These are phyloP conservation scores for Leptinotarsa texana DNA, from an alignment of 1,140 invertebrate species.

Conservation along the genomic window DNA sequence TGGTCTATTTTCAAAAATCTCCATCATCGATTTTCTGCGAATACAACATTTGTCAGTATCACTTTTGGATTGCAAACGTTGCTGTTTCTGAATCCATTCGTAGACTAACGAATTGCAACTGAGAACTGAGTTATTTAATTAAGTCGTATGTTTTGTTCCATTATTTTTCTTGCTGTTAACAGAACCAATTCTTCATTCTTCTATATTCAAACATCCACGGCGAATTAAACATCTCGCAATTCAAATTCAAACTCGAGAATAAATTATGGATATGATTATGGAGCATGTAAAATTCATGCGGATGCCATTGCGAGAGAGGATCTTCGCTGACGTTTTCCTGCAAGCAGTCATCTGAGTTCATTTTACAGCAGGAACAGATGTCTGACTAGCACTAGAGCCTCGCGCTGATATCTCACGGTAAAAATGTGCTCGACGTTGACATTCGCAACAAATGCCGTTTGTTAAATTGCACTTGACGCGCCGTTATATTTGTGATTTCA, in stretches of 20 bases:
- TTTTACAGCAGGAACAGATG: constrained; percentile 17
- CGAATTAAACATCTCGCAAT: not conserved
- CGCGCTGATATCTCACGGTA: not conserved
- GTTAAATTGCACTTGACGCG: not conserved
- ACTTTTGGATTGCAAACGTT: too few species aligned
- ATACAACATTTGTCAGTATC: too few species aligned
- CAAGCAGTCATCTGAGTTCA: constrained; percentile 5
- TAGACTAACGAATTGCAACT: too few species aligned
- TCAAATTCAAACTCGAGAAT: not conserved
- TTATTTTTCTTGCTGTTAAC: too few species aligned
- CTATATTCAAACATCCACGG: not conserved
- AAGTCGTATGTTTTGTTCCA: too few species aligned
- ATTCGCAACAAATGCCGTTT: constrained; percentile 22
- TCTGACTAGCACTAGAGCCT: constrained; percentile 10
- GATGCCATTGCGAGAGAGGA: not conserved
- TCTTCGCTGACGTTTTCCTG: not conserved
- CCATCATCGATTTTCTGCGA: too few species aligned
- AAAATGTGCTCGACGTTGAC: constrained; percentile 7
- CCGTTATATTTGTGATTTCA: not conserved
- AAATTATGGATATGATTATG: constrained; percentile 1
- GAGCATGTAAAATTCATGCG: constrained; percentile 8
- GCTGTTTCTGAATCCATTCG: too few species aligned
- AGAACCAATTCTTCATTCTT: not conserved
- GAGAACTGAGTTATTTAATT: too few species aligned
- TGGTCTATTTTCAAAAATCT: too few species aligned